Conservation (phyloP, 2,888 invertebrate species). For the Bellardia bayeri region DNA sequence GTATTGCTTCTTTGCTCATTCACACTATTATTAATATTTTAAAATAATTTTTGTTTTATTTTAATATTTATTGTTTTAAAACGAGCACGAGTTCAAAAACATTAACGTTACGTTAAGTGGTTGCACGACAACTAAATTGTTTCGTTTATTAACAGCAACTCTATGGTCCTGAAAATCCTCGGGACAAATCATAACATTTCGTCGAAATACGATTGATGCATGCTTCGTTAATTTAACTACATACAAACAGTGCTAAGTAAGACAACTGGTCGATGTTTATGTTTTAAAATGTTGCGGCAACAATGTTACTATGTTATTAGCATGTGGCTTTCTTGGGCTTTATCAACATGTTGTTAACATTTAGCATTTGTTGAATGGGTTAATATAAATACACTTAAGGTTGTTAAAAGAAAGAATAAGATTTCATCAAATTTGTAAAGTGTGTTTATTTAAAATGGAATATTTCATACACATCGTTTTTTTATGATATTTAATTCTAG, state of each 20-base stretch:
- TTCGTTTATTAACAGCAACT: conserved; percentile 74
- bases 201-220: conserved; percentile 73
- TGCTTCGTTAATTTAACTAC: conserved; percentile 39
- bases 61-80: conserved; percentile 47
- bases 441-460: too few species aligned
- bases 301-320: conserved; percentile 33
- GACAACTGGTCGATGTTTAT: conserved; percentile 59
- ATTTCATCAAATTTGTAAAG: too few species aligned
- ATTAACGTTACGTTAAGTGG: conserved; percentile 83
- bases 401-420: too few species aligned
- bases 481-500: too few species aligned
- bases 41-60: conserved; percentile 32
- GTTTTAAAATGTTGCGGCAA: background rate
- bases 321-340: background rate
- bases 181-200: conserved; percentile 76
- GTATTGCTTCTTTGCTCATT: background rate
- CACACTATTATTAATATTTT: background rate
- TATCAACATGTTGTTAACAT: background rate
- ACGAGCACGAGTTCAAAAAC: conserved; percentile 74
- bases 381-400: too few species aligned
- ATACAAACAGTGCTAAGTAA: conserved; percentile 15
- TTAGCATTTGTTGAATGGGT: background rate
- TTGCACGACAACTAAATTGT: conserved; percentile 84
- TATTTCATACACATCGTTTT: too few species aligned
- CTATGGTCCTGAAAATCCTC: conserved; percentile 74